Base-by-base conservation (phyloP, 2,888 invertebrate genomes). In the Oscheius sp. region DNA sequence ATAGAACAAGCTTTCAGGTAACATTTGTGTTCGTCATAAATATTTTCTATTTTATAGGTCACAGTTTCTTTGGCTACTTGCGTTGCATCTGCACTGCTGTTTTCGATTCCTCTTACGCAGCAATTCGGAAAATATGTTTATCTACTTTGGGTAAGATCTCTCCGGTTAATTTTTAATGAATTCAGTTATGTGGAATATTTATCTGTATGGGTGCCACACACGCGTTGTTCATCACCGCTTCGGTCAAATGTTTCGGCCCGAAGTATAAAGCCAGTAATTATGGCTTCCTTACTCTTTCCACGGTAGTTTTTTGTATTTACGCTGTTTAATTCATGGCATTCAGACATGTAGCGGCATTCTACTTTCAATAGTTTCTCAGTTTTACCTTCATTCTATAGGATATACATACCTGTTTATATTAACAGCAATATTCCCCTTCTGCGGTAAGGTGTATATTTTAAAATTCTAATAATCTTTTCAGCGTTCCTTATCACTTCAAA, bases 1-100 rank as follows among this genome's bases (percentile, higher is more conserved):
- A 90, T 78, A 88, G 83, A 75, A 88, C 87, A 21, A 88, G 88
- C 46, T 90, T 89, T 80, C 89, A 89, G 85, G 90, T 89, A 25
- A n/a, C 27, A 1, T 43, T 29, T 1, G 81, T 63, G 16, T 2
- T 21, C 46, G 16, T 25, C n/a, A 49, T 5, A n/a, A n/a, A n/a
- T n/a, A n/a, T n/a, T n/a, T n/a, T n/a, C n/a, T n/a, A n/a, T 84
- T 23, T 88, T 89, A 76, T 85, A 88, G 87, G 89, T 89, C 16
- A 69, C 87, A 2, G 76, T 87, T 1, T 83, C 84, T 5, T 74
- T 77, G 25, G 87, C 87, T n/a, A 85, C 85, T 16, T 85, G 84
- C 66, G 58, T 84, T 0, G 87, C 87, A 12, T 81, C 85, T 2
- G 80, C 80, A 9, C 82, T 87, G 16, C 75, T 87, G 41, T 74